A percentile compares a stretch with the other conserved stretches of the same genome.
These are phyloP conservation scores for Acanthopleura granulata DNA, from an alignment of 2,888 invertebrate species.

Conservation along the genomic window DNA sequence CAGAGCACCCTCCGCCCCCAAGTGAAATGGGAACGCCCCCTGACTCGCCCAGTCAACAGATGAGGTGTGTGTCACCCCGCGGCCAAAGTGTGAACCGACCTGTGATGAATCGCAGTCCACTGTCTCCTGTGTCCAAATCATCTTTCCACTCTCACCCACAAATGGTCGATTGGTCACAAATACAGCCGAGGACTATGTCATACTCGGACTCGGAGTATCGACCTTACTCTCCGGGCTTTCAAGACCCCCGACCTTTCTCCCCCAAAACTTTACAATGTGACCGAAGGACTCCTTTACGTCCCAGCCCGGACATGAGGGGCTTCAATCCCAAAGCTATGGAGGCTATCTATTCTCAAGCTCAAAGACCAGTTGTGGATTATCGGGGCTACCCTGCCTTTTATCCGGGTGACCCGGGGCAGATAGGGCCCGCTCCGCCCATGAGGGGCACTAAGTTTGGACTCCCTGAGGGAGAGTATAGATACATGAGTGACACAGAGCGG, in stretches of 20 bases:
- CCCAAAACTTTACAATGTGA: conserved; percentile 34
- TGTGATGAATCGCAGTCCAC: conserved; percentile 42
- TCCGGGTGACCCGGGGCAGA: conserved; percentile 10
- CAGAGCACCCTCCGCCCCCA: conserved; percentile 70
- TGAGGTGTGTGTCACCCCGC: conserved; percentile 16
- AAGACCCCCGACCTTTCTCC: conserved; percentile 39
- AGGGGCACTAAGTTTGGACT: conserved; percentile 19
- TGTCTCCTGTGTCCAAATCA: conserved; percentile 59
- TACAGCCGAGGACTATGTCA: conserved; percentile 18
- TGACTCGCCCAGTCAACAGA: conserved; percentile 40
- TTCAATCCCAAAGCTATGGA: neutral
- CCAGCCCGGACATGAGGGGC: conserved; percentile 1
- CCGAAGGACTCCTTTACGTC: conserved; percentile 15
- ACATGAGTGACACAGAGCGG: conserved; percentile 41
- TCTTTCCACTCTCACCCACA: conserved; percentile 53
- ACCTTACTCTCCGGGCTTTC: conserved; percentile 19
- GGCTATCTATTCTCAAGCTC: conserved; percentile 7
- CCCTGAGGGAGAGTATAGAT: conserved; percentile 15
- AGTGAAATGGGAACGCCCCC: conserved; percentile 63
- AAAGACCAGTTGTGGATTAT: conserved; percentile 17
- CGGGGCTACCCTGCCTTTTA: conserved; percentile 7
- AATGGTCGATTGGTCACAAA: conserved; percentile 17
- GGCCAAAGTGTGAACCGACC: neutral
- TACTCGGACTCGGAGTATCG: conserved; percentile 19
- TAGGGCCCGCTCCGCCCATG: conserved; percentile 9